Evolutionary conservation across 2,888 invertebrate species (phyloP).

Genomic region (Opisthograptis luteolata): DNA sequence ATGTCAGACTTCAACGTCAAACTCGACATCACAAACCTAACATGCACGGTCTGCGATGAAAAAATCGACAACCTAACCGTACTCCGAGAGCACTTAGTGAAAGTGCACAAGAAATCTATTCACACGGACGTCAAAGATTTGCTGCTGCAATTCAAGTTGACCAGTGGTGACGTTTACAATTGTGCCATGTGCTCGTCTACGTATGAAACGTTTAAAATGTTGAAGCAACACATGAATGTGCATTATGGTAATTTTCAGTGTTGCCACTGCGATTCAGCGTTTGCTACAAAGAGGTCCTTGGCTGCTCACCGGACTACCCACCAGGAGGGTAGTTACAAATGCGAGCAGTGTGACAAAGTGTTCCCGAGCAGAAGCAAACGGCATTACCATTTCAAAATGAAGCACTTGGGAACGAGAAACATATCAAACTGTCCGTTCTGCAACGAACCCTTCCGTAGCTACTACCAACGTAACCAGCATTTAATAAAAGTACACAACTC

Average conservation of each 20-base stretch:
- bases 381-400: slow-evolving; percentile 70
- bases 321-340: slow-evolving; percentile 68
- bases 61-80: slow-evolving; percentile 52
- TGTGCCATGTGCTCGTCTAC: slow-evolving; percentile 66
- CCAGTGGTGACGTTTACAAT: slow-evolving; percentile 64
- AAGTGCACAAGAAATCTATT: slow-evolving; percentile 59
- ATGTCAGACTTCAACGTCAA: slow-evolving; percentile 64
- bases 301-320: slow-evolving; percentile 62
- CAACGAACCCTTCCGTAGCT: slow-evolving; percentile 65
- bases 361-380: slow-evolving; percentile 63
- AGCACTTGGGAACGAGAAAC: slow-evolving; percentile 66
- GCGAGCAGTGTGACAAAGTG: slow-evolving; percentile 70
- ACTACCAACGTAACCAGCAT: slow-evolving; percentile 73
- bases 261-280: slow-evolving; percentile 58
- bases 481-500: slow-evolving; percentile 71
- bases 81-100: slow-evolving; percentile 60
- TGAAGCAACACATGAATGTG: slow-evolving; percentile 75
- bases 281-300: slow-evolving; percentile 65
- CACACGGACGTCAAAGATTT: slow-evolving; percentile 66
- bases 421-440: slow-evolving; percentile 73
- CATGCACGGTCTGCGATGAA: slow-evolving; percentile 60
- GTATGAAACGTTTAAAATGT: slow-evolving; percentile 74
- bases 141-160: slow-evolving; percentile 66
- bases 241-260: slow-evolving; percentile 70
- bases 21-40: slow-evolving; percentile 69